A percentile compares a stretch with the other conserved stretches of the same genome.
Conservation (phyloP, 1,140 invertebrate genomes). For the Planococcus citri region DNA sequence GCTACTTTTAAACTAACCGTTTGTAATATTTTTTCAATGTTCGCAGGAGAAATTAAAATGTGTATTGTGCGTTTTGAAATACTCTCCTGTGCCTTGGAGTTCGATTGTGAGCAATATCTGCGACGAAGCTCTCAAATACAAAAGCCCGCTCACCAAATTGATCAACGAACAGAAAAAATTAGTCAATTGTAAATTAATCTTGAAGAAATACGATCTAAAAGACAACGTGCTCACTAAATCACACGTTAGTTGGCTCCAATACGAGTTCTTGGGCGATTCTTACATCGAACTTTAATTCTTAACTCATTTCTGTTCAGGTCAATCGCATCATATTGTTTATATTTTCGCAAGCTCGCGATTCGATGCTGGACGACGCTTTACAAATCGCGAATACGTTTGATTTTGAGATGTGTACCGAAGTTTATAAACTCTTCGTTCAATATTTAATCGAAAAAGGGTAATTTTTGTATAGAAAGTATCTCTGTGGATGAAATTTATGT, state of each 20-base stretch:
- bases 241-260: not conserved
- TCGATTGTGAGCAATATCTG: not conserved
- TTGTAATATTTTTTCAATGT: not conserved
- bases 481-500: too few species aligned
- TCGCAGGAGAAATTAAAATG: slow-evolving; percentile 13
- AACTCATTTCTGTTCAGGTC: not conserved
- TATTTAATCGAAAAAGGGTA: slow-evolving; percentile 12
- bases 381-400: slow-evolving; percentile 5
- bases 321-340: not conserved
- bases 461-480: too few species aligned
- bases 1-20: too few species aligned
- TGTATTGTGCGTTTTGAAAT: not conserved
- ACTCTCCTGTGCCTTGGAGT: slow-evolving; percentile 2
- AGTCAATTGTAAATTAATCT: slow-evolving; percentile 8
- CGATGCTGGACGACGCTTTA: not conserved
- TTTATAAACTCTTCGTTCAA: slow-evolving; percentile 5
- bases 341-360: not conserved
- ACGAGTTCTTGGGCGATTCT: not conserved
- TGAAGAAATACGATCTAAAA: slow-evolving; percentile 13
- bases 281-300: not conserved
- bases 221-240: not conserved
- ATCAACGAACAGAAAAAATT: not conserved
- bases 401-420: not conserved
- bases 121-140: not conserved
- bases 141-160: slow-evolving; percentile 7